Evolutionary conservation across 2,113 vertebrate genomes (phyloP), one percentile per base, ranked within the genome.

Genomic region (Meles meles): DNA sequence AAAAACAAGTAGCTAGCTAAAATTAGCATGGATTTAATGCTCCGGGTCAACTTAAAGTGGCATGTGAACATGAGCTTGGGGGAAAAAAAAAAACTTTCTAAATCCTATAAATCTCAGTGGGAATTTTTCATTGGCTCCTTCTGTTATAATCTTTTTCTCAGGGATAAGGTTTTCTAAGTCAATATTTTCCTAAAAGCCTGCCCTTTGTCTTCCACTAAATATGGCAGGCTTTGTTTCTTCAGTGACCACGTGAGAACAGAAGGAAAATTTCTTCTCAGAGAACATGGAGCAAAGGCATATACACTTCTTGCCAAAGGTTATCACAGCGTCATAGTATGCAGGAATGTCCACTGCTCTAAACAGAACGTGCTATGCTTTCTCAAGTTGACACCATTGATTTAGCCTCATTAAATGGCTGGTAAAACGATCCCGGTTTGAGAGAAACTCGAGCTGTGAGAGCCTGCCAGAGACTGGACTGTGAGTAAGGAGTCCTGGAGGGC

Each of bases 181-280:
- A 98, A 95, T 94, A 95, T 98, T 97, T 98, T 97, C 67, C 55
- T 88, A 93, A 97, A 93, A 74, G 85, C 39, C 0, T 85, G 81
- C 52, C 81, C 52, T 96, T 97, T 97, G 88, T 97, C 88, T 95
- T 94, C 71, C 88, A 69, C 97, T 97, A 97, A 97, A 95, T 97
- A 90, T 96, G 96, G 95, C 63, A 77, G 84, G 93, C 96, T 94
- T 97, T 96, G 84, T 95, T 93, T 97, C 95, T 94, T 84, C 81
- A 49, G 0, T 67, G 85, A 63, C 52, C 88, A 88, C 3, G 49
- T 96, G 97, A 98, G 81, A 98, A 93, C 88, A 94, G 94, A 96
- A 97, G 69, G 65, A 93, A 96, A 77, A 42, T 96, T 90, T 96
- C 96, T 98, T 98, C 97, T 97, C 96, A 97, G 80, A 80, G 82